Percentiles rank a stretch among this genome's conserved stretches.
These are phyloP conservation scores for Branchellion lobata DNA, from an alignment of 2,888 invertebrate genomes.

Conservation along the genomic window DNA sequence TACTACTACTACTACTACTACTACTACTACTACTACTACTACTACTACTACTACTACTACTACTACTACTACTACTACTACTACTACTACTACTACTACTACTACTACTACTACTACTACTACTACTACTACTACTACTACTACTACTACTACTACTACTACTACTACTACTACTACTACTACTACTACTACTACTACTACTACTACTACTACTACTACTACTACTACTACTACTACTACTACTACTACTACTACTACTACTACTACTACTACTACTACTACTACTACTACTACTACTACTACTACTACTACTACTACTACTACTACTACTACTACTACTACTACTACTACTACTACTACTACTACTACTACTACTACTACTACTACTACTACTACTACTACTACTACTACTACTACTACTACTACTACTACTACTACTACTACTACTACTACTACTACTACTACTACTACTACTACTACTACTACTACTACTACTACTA, in stretches of 20 bases:
- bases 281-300: too few relatives aligned
- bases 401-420: neutral
- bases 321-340: too few relatives aligned
- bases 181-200: constrained; percentile 46
- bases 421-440: constrained; percentile 43
- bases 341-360: too few relatives aligned
- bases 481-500: constrained; percentile 49
- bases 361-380: too few relatives aligned
- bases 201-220: too few relatives aligned
- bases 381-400: too few relatives aligned
- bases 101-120: constrained; percentile 48
- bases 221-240: too few relatives aligned
- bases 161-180: constrained; percentile 50
- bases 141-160: constrained; percentile 49
- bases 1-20: constrained; percentile 1
- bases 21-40: constrained; percentile 42
- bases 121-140: constrained; percentile 48
- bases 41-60: constrained; percentile 46
- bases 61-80: constrained; percentile 50
- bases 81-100: constrained; percentile 49
- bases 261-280: too few relatives aligned
- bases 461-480: constrained; percentile 50
- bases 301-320: too few relatives aligned
- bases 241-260: too few relatives aligned
- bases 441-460: constrained; percentile 46